Conservation (phyloP, 2,113 vertebrate species). For the Scortum barcoo region DNA sequence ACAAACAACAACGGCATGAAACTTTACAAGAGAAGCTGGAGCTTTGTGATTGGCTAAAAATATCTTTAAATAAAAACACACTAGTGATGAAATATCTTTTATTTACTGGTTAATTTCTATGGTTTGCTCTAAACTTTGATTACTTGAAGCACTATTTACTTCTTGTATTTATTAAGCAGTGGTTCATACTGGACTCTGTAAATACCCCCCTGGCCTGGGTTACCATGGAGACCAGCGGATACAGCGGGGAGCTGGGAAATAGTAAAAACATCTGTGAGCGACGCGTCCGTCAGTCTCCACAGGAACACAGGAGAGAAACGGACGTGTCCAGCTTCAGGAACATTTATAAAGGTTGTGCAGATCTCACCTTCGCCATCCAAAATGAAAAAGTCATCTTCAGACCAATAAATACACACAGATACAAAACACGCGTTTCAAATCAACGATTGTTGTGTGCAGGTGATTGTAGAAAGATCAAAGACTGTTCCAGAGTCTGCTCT, state of each 20-base stretch:
- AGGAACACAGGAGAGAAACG: not conserved
- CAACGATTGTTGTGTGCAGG: constrained; percentile 35
- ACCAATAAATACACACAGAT: constrained; percentile 56
- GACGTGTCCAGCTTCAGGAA: not conserved
- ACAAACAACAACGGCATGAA: not conserved
- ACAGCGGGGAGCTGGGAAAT: not conserved
- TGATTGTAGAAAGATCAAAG: constrained; percentile 32
- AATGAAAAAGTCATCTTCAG: constrained; percentile 32
- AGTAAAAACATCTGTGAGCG: not conserved
- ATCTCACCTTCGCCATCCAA: constrained; percentile 73
- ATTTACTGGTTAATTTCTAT: no score
- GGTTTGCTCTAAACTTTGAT: no score
- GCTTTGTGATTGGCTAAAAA: not conserved
- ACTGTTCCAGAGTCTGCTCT: not conserved
- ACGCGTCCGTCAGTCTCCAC: not conserved
- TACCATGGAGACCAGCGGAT: not conserved
- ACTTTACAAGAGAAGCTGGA: not conserved
- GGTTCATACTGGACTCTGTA: no score
- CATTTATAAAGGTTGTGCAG: constrained; percentile 56
- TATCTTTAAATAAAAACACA: not conserved
- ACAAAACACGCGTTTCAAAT: constrained; percentile 29
- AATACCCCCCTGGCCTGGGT: not conserved
- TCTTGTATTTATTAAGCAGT: not conserved
- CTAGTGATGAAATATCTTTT: no score
- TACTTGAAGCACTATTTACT: no score